A percentile compares a stretch with the other conserved stretches of the same genome.
Conservation (phyloP, 2,113 vertebrate species). For the Petaurus breviceps region DNA sequence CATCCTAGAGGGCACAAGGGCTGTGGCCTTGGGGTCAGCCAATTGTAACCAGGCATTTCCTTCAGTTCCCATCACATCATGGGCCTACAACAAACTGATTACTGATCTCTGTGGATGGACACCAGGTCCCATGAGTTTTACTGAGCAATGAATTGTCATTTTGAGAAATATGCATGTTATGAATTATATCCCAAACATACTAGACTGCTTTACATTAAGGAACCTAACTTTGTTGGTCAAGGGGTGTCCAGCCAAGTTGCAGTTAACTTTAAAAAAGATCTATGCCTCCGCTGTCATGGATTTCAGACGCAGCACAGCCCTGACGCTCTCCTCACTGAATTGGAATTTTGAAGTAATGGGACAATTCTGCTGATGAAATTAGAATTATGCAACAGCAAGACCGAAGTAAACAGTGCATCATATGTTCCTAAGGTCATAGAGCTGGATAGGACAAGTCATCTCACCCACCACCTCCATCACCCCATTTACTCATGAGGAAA, state of each 20-base stretch:
- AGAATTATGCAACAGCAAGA: not conserved
- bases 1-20: not conserved
- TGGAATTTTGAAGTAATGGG: not conserved
- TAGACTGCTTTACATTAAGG: not conserved
- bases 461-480: not conserved
- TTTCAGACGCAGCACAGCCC: constrained; percentile 24
- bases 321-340: not conserved
- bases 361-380: not conserved
- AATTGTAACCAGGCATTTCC: not conserved
- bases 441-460: not conserved
- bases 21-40: too few species aligned
- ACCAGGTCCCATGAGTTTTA: not conserved
- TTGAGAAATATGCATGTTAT: constrained; percentile 7
- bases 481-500: not conserved
- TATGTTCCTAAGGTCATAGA: not conserved
- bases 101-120: not conserved
- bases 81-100: not conserved
- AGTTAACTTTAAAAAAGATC: constrained; percentile 45
- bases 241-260: not conserved
- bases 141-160: constrained; percentile 8
- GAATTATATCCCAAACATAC: constrained; percentile 40
- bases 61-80: not conserved
- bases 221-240: constrained; percentile 4
- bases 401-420: not conserved
- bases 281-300: not conserved